Evolutionary conservation across 53 echinoderm and acorn worm genomes (phyloP).

Genomic region (Astropecten irregularis): DNA sequence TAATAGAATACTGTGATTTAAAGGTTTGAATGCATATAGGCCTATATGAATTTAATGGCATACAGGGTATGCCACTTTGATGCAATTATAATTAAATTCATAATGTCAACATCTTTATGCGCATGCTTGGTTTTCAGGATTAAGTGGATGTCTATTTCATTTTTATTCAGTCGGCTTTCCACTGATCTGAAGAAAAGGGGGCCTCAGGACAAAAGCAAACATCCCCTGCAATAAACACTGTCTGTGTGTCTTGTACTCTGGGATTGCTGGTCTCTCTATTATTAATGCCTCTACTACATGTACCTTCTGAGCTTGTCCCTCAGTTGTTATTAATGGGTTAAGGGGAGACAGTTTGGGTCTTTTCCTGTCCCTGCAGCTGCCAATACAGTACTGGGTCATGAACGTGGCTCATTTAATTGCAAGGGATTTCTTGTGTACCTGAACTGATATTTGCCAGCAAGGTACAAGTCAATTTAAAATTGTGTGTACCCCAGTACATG

Average conservation of each 20-base stretch:
- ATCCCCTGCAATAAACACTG: background rate
- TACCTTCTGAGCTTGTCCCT: constrained; percentile 42
- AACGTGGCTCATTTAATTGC: background rate
- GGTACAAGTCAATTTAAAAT: too few species aligned
- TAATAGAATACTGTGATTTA: too few species aligned
- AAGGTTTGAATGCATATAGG: too few species aligned
- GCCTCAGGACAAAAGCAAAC: too few species aligned
- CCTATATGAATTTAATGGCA: too few species aligned
- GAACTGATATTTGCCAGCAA: too few species aligned
- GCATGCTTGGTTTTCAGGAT: background rate
- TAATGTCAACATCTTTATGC: too few species aligned
- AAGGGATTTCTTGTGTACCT: too few species aligned
- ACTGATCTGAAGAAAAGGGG: background rate
- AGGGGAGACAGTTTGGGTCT: constrained; percentile 25
- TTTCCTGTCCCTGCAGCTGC: constrained; percentile 54
- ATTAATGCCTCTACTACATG: too few species aligned
- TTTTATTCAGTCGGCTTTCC: background rate
- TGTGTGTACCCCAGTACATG: too few species aligned
- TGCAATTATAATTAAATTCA: too few species aligned
- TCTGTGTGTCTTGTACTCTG: background rate
- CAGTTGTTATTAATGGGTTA: constrained; percentile 24
- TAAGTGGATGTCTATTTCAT: background rate
- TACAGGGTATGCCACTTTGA: too few species aligned
- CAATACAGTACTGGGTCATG: constrained; percentile 38
- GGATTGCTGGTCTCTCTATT: background rate